Evolutionary conservation across 2,113 vertebrate species (phyloP).

Genomic region (Megaceryle torquata): DNA sequence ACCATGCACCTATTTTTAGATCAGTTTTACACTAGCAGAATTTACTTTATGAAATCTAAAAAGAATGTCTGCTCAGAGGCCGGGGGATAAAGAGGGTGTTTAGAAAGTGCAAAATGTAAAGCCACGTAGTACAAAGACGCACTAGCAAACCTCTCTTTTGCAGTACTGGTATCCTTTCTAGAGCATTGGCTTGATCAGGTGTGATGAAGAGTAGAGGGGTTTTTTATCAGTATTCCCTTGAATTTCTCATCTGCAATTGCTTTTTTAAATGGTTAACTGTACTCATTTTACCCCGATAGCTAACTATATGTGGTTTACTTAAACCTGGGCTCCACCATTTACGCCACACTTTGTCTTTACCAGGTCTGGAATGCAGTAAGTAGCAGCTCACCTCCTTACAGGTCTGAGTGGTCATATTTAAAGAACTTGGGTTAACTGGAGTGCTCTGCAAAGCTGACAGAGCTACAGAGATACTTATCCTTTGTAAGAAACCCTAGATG

Average conservation of each 20-base stretch:
- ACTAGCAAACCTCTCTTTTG: background rate
- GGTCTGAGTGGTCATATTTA: background rate
- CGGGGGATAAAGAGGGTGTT: background rate
- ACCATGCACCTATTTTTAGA: constrained; percentile 50
- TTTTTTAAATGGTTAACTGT: background rate
- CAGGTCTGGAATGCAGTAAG: background rate
- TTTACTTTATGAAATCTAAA: constrained; percentile 42
- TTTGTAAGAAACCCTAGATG: background rate
- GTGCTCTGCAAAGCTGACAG: background rate
- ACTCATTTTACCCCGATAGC: background rate
- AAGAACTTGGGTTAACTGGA: background rate
- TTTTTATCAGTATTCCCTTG: background rate
- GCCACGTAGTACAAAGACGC: background rate
- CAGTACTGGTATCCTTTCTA: background rate
- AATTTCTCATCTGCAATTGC: background rate
- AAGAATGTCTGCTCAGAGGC: constrained; percentile 47
- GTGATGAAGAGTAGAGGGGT: background rate
- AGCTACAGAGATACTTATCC: background rate
- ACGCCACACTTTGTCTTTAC: background rate
- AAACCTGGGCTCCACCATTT: background rate
- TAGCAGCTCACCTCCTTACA: background rate
- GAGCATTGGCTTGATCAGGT: background rate
- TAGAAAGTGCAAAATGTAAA: background rate
- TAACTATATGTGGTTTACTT: background rate
- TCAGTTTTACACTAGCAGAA: constrained; percentile 30